Evolutionary conservation across 2,113 vertebrate species (phyloP).

Genomic region (Paratilapia polleni): DNA sequence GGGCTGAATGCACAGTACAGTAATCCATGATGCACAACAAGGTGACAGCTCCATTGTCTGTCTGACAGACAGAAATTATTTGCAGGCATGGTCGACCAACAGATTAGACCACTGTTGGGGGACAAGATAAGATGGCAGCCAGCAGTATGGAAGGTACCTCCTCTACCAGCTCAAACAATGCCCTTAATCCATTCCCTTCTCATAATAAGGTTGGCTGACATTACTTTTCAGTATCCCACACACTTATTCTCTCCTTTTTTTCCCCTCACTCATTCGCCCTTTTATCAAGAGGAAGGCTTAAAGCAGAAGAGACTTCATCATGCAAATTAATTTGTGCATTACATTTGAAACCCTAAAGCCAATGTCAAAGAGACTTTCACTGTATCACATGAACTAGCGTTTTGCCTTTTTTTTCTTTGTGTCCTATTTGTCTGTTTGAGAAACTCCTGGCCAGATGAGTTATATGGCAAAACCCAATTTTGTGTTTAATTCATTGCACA

Average conservation of each 20-base stretch:
- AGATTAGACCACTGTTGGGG: conserved; percentile 82
- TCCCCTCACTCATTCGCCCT: conserved; percentile 29
- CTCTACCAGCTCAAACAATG: conserved; percentile 77
- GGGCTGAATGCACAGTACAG: conserved; percentile 74
- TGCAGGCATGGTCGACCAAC: conserved; percentile 78
- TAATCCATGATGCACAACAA: conserved; percentile 82
- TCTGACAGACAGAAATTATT: conserved; percentile 82
- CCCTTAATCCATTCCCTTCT: conserved; percentile 78
- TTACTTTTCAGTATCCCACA: conserved; percentile 78
- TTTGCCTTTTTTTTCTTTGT: conserved; percentile 26
- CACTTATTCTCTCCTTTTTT: conserved; percentile 47
- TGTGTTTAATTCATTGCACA: conserved; percentile 57
- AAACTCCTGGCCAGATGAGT: conserved; percentile 45
- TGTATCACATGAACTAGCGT: conserved; percentile 51
- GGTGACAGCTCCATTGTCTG: conserved; percentile 81
- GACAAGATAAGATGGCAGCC: conserved; percentile 77
- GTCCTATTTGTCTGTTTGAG: conserved; percentile 51
- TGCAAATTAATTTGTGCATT: conserved; percentile 71
- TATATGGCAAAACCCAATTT: conserved; percentile 32
- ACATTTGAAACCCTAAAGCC: conserved; percentile 53
- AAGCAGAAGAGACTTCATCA: conserved; percentile 43
- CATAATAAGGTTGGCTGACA: conserved; percentile 77
- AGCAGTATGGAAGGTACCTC: conserved; percentile 69
- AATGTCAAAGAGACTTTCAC: conserved; percentile 61
- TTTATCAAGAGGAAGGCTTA: conserved; percentile 59